Conservation (phyloP, 30 jellyfish, hydroid and myxozoan species). For the Hydra vulgaris region DNA sequence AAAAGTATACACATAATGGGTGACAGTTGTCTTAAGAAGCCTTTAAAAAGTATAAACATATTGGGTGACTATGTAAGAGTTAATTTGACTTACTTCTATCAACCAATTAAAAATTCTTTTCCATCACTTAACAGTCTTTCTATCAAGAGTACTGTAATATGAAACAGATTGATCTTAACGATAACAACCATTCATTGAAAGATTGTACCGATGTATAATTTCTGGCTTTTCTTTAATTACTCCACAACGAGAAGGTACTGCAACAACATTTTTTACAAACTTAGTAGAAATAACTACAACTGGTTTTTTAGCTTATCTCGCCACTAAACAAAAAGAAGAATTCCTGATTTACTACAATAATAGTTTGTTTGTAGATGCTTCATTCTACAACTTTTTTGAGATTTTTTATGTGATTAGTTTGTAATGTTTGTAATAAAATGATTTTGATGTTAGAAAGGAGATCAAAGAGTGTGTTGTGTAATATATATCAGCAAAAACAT, state of each 20-base stretch:
- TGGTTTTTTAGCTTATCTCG: constrained; percentile 1
- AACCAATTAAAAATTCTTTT: constrained; percentile 12
- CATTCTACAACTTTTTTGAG: neutral
- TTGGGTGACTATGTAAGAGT: constrained; percentile 23
- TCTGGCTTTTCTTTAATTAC: constrained; percentile 15
- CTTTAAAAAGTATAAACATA: too few relatives aligned
- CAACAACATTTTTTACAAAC: constrained; percentile 1
- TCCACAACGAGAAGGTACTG: neutral
- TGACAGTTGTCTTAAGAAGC: too few relatives aligned
- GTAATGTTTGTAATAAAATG: neutral
- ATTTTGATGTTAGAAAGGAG: too few relatives aligned
- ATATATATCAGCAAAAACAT: constrained; percentile 17
- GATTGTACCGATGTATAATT: neutral
- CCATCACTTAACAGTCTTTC: constrained; percentile 27
- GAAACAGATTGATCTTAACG: constrained; percentile 17
- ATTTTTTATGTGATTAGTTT: neutral
- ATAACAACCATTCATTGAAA: constrained; percentile 18
- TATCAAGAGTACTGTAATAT: constrained; percentile 6
- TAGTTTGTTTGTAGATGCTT: neutral
- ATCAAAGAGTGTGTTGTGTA: too few relatives aligned
- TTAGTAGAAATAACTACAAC: neutral
- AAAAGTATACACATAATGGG: too few relatives aligned
- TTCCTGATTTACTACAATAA: neutral
- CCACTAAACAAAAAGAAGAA: neutral
- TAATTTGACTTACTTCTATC: constrained; percentile 10